These are phyloP conservation scores for Morone chrysops DNA, from an alignment of 2,113 vertebrate species.

Conservation along the genomic window DNA sequence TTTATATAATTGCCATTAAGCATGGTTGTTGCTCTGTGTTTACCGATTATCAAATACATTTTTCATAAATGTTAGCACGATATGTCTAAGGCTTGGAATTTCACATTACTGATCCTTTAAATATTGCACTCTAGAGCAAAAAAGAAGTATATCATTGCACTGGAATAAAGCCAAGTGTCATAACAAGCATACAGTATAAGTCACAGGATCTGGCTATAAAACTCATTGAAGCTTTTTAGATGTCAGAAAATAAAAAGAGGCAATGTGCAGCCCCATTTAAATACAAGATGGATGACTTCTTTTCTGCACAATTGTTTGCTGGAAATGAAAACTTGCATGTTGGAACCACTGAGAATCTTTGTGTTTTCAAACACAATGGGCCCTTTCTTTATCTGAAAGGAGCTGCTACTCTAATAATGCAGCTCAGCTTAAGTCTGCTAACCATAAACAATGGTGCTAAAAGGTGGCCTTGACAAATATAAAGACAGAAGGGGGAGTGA, in stretches of 20 bases:
- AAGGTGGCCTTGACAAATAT: conserved; percentile 62
- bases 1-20: conserved; percentile 57
- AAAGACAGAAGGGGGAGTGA: conserved; percentile 48
- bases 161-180: conserved; percentile 49
- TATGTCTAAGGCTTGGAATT: conserved; percentile 13
- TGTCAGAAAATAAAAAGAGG: conserved; percentile 33
- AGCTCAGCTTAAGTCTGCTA: conserved; percentile 60
- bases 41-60: conserved; percentile 32
- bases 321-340: conserved; percentile 51
- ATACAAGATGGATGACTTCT: conserved; percentile 62
- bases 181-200: conserved; percentile 42
- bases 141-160: conserved; percentile 28
- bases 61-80: conserved; percentile 59
- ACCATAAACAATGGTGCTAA: conserved; percentile 64
- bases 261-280: conserved; percentile 43
- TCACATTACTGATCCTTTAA: conserved; percentile 39
- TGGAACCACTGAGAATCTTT: conserved; percentile 43
- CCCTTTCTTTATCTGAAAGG: conserved; percentile 64
- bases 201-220: conserved; percentile 50
- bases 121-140: conserved; percentile 32
- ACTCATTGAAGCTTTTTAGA: conserved; percentile 43
- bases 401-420: conserved; percentile 62
- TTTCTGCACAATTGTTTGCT: conserved; percentile 42
- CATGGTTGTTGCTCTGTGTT: conserved; percentile 18
- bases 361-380: conserved; percentile 65